These are phyloP conservation scores for Cyrtonyx montezumae DNA, from an alignment of 2,113 vertebrate genomes.

Conservation along the genomic window DNA sequence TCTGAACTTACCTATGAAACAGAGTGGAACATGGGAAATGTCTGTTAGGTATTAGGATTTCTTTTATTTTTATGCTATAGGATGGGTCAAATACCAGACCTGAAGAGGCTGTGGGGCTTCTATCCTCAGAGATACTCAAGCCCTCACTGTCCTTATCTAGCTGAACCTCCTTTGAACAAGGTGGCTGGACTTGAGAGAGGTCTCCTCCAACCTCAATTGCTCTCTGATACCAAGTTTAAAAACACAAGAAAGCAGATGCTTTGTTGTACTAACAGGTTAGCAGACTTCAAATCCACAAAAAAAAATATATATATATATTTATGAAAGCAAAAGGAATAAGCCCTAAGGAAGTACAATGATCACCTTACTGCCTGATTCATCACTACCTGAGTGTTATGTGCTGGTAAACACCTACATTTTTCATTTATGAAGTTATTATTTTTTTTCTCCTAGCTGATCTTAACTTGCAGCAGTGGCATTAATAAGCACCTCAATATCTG, in stretches of 20 bases:
- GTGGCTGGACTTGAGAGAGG: background rate
- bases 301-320: background rate
- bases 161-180: background rate
- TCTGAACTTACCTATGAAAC: background rate
- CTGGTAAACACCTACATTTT: background rate
- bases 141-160: background rate
- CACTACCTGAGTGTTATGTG: accelerated
- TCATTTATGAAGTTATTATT: background rate
- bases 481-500: background rate
- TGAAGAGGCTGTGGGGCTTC: background rate
- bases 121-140: background rate
- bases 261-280: background rate
- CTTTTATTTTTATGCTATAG: background rate
- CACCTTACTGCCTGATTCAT: background rate
- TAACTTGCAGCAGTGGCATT: background rate
- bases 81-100: background rate
- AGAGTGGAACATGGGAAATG: background rate
- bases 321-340: background rate
- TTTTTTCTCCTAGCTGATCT: background rate
- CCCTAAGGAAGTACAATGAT: background rate
- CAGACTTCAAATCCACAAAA: too few species aligned
- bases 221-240: background rate
- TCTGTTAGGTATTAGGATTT: background rate
- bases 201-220: background rate
- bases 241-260: background rate